phyloP scores from a whole-genome alignment of 2,888 invertebrate species.

The Ectropis crepuscularia region DNA sequence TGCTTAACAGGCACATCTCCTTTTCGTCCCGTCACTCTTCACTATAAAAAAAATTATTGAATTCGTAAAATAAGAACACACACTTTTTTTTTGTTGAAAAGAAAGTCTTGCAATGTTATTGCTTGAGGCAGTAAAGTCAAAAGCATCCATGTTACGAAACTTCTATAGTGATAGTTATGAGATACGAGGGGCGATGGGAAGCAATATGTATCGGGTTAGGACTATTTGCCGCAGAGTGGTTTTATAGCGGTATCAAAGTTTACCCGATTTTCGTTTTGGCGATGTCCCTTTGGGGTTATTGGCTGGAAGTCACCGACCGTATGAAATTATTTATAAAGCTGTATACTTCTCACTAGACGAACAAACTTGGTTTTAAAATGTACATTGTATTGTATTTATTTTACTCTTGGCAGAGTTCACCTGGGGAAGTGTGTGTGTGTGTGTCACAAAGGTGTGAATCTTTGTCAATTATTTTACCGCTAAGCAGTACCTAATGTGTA shows the following conservation, averaged over 20 bases:
- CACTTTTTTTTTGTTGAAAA: conserved; percentile 2
- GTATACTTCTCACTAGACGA: neutral
- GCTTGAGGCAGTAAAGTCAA: conserved; percentile 7
- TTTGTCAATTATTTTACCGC: no score
- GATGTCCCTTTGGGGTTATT: conserved; percentile 11
- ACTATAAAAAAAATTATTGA: no score
- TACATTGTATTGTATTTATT: no score
- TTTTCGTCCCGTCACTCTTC: no score
- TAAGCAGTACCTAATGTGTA: no score
- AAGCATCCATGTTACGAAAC: conserved; percentile 7
- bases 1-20: no score
- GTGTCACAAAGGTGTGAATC: no score
- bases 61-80: no score
- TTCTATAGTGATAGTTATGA: conserved; percentile 14
- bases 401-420: no score
- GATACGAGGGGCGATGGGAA: conserved; percentile 9
- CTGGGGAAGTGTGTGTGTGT: no score
- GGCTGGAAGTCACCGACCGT: neutral
- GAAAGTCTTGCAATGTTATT: conserved; percentile 14
- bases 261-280: conserved; percentile 5
- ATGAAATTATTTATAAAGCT: neutral
- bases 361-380: no score
- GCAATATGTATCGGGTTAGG: conserved; percentile 14
- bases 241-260: conserved; percentile 12
- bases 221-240: conserved; percentile 16